Evolutionary conservation across 2,113 vertebrate genomes (phyloP), one percentile per base, ranked within the genome.

Genomic region (Mustela lutreola): DNA sequence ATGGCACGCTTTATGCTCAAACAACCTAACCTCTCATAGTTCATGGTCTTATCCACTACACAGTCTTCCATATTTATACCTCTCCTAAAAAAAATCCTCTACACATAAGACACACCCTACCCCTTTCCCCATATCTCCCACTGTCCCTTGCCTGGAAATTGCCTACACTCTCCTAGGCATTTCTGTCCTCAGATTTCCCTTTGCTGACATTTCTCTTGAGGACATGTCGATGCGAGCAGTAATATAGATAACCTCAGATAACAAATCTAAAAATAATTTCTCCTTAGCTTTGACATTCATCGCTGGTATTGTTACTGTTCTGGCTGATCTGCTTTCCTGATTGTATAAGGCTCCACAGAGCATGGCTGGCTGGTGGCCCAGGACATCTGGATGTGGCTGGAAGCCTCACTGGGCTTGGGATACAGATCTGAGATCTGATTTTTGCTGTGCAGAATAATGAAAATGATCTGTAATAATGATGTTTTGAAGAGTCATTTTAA

Each of bases 211-310:
- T 94, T 82, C 56, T 82, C 89, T 67, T 62, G 60, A 91, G 94
- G 95, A 95, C 58, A 14, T 42, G 76, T 56, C 75, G 86, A 53
- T 95, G 62, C 24, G 36, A 83, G 45, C 82, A 48, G 83, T 18
- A 73, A 92, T 50, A 42, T 48, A 84, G 56, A 96, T 92, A 62
- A 83, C 33, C 81, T 83, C 75, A 91, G 95, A 58, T 8, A 84
- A 89, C 67, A 83, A 80, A 76, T 80, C 96, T 97, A 95, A 95
- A 97, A 94, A 92, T 95, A 97, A 65, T 83, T 93, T 84, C 92
- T 94, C 90, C 88, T 84, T 87, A 58, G 56, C 63, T 50, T 86
- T 79, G 88, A 86, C 87, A 53, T 80, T 97, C 92, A 63, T 58
- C 9, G 42, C 70, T 26, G 62, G 58, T 90, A 10, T 95, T 88